Evolutionary conservation across 2,113 vertebrate species (phyloP), one percentile per base, ranked within the genome.

Genomic region (Hemichromis elongatus): DNA sequence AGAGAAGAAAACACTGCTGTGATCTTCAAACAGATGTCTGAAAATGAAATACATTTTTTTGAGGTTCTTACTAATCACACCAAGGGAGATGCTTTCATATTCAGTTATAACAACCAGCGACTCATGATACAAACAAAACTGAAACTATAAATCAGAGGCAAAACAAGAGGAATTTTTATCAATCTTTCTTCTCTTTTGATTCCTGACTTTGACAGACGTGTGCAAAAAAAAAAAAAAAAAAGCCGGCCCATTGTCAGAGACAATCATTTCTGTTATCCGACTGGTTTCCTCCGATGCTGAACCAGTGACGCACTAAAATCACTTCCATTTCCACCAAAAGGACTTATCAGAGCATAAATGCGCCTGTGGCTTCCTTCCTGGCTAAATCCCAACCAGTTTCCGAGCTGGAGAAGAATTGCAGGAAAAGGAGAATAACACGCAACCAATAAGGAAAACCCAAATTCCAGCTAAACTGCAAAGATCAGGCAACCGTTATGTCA

Each of bases 331-430:
- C 94, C 95, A 95, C 87, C 89, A 83, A 91, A 93, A 94, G 86
- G 77, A 95, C 93, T 96, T 96, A 96, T 96, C 95, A 81, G 94
- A 88, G 91, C 88, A 90, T 85, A 94, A 96, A 95, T 81, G 87
- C 21, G 56, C 87, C 85, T 19, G 86, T 86, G 87, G 87, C 89
- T 96, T 96, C 96, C 96, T 96, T 96, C 96, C 96, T 96, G 92
- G 77, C 81, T 79, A 52, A 85, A 93, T 82, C 93, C 91, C 85
- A 89, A 86, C 91, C 82, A 73, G 90, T 90, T 92, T 94, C 90
- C 85, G 87, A 24, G 78, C 84, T 86, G 83, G 56, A 94, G 91
- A 95, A 95, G 95, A 96, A 96, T 95, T 16, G 90, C 93, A 96
- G 96, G 96, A 96, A 96, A 92, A 92, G 86, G 89, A 81, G 83